Percentiles rank a stretch among this genome's conserved stretches.
These are phyloP conservation scores for Hemicentrotus pulcherrimus DNA, from an alignment of 35 echinoderm and acorn worm genomes.

Conservation along the genomic window DNA sequence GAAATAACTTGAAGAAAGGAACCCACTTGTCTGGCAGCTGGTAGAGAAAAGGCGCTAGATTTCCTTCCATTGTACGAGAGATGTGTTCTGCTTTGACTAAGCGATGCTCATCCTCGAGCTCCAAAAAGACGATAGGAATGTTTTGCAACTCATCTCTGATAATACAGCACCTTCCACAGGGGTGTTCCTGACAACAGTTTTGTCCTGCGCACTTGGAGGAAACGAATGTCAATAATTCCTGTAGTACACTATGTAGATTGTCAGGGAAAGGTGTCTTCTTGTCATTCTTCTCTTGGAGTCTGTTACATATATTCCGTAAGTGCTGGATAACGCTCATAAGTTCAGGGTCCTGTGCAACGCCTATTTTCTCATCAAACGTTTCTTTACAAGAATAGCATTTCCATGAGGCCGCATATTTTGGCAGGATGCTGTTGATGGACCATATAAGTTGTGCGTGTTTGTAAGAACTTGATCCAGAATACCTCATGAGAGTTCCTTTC, in stretches of 20 bases:
- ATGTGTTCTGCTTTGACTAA: conserved; percentile 4
- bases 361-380: background rate
- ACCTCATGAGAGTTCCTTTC: background rate
- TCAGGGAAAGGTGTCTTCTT: background rate
- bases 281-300: background rate
- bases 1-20: conserved; percentile 32
- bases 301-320: background rate
- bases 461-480: background rate
- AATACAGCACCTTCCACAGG: background rate
- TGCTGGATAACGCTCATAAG: background rate
- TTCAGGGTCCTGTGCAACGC: background rate
- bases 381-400: background rate
- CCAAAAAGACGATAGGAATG: background rate
- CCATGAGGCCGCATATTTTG: background rate
- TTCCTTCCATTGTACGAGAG: background rate
- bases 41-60: background rate
- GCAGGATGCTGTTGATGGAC: background rate
- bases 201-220: background rate
- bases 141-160: background rate
- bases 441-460: background rate
- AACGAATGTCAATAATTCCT: background rate
- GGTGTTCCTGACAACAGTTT: background rate
- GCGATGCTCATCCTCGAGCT: background rate
- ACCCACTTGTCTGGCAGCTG: conserved; percentile 39
- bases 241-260: background rate